These are phyloP conservation scores for Varanus salvator DNA, from an alignment of 2,113 vertebrate genomes.

Conservation along the genomic window DNA sequence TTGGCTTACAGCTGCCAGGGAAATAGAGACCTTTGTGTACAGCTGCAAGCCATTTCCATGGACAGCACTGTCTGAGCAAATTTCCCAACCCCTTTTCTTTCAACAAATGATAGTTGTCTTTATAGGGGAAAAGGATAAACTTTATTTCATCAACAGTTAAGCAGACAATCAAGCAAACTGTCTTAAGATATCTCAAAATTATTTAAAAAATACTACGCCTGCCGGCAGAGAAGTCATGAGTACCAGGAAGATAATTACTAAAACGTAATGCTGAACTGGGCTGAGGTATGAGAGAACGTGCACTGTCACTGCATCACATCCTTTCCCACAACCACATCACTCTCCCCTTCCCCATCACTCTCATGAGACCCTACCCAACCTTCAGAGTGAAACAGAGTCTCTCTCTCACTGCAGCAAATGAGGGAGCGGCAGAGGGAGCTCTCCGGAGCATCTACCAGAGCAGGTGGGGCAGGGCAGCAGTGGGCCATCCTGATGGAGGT, in stretches of 20 bases:
- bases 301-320: too few species aligned
- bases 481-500: too few species aligned
- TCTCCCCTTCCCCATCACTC: too few species aligned
- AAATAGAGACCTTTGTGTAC: conserved; percentile 50
- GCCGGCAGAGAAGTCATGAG: neutral
- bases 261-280: neutral
- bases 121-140: neutral
- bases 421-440: too few species aligned
- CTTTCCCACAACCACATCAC: too few species aligned
- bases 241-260: neutral
- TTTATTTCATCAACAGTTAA: conserved; percentile 22
- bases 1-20: conserved; percentile 56
- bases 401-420: too few species aligned
- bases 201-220: neutral
- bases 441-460: too few species aligned
- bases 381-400: too few species aligned
- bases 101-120: conserved; percentile 58
- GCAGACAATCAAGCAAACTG: conserved; percentile 7
- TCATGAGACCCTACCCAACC: too few species aligned
- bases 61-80: conserved; percentile 51
- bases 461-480: too few species aligned
- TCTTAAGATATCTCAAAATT: neutral
- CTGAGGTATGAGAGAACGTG: too few species aligned
- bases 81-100: conserved; percentile 52
- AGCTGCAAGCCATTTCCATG: conserved; percentile 64